These are phyloP conservation scores for Epizoanthus ramosus DNA, from an alignment of 92 coral and sea anemone species.

Conservation along the genomic window DNA sequence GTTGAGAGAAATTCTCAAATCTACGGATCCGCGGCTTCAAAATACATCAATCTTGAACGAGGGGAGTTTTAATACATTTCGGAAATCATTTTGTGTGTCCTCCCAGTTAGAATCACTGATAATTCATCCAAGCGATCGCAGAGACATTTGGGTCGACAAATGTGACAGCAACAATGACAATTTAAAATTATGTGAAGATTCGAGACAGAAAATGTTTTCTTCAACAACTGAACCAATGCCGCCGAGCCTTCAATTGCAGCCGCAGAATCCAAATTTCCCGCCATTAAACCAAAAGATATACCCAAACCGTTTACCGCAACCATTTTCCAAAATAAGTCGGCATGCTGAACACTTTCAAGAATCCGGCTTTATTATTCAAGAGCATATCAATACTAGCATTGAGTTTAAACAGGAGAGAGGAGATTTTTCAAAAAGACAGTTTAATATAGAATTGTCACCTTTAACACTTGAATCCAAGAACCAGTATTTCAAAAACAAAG, in stretches of 20 bases:
- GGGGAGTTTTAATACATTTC: not conserved
- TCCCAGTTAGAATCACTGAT: not conserved
- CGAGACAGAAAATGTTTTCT: not conserved
- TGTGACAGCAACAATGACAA: not conserved
- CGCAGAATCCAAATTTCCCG: constrained; percentile 38
- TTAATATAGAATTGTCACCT: too few relatives aligned
- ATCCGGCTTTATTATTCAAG: not conserved
- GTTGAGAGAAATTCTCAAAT: constrained; percentile 15
- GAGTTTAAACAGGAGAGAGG: not conserved
- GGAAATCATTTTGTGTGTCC: not conserved
- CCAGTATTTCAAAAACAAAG: not conserved
- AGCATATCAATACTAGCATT: not conserved
- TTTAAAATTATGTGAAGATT: not conserved
- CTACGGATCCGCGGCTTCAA: not conserved
- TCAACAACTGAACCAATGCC: not conserved
- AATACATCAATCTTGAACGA: not conserved
- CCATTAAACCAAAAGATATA: not conserved
- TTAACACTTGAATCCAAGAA: not conserved
- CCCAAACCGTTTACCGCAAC: not conserved
- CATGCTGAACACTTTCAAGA: not conserved
- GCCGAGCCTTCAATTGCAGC: not conserved
- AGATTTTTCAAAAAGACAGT: not conserved
- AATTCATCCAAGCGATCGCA: not conserved
- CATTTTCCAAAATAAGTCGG: not conserved
- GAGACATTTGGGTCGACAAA: not conserved